These are phyloP conservation scores for Camponotus fellah DNA, from an alignment of 2,888 invertebrate species.

Conservation along the genomic window DNA sequence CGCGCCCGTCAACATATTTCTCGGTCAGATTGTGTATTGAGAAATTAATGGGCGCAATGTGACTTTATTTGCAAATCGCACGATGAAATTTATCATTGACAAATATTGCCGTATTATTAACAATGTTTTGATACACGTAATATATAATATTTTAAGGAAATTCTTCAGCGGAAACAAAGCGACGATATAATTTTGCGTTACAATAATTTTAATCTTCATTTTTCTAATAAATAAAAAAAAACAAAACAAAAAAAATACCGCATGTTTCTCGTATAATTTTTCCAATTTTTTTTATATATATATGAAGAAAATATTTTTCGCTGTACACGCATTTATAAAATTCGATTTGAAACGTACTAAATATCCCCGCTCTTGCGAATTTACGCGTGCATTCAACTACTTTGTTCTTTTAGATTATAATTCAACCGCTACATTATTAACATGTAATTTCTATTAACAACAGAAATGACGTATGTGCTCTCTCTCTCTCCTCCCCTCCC, in stretches of 20 bases:
- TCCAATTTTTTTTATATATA: not conserved
- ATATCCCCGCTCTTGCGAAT: constrained; percentile 3
- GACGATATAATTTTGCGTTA: not conserved
- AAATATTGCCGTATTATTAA: constrained; percentile 42
- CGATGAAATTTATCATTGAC: constrained; percentile 42
- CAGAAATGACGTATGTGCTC: constrained; percentile 14
- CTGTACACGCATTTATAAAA: not conserved
- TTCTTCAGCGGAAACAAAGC: not conserved
- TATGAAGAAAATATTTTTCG: not conserved
- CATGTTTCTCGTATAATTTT: not conserved
- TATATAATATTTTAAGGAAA: constrained; percentile 16
- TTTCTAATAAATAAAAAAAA: not conserved
- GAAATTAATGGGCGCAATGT: constrained; percentile 47
- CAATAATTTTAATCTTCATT: not conserved
- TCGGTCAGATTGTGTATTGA: constrained; percentile 35
- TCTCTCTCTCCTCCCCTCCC: not conserved
- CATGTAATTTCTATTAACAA: constrained; percentile 25
- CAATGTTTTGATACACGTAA: constrained; percentile 11
- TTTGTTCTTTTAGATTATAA: constrained; percentile 14
- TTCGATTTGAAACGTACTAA: not conserved
- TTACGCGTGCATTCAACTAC: not conserved
- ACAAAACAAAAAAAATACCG: not conserved
- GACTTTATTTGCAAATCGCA: constrained; percentile 41
- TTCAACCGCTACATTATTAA: constrained; percentile 29
- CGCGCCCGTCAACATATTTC: constrained; percentile 21